Percentiles rank a stretch among this genome's conserved stretches.
Conservation (phyloP, 2,113 vertebrate genomes). For the Scalopus aquaticus region DNA sequence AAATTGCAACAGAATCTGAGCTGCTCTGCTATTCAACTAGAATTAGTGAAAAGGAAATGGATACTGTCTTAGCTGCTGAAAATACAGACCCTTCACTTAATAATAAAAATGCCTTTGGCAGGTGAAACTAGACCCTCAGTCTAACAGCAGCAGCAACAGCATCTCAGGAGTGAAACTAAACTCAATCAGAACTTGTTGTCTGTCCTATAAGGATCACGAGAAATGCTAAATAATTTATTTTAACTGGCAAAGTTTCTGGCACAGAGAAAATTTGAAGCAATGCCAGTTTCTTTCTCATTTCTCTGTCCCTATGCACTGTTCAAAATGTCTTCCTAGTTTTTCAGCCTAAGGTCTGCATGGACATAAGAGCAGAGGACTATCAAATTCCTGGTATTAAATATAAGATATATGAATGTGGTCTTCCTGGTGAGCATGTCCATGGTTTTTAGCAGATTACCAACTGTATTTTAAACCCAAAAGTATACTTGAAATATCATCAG, state of each 20-base stretch:
- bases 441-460: background rate
- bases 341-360: background rate
- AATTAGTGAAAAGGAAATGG: background rate
- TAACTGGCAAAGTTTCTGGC: background rate
- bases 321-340: background rate
- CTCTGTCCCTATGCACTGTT: background rate
- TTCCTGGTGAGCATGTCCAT: background rate
- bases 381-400: background rate
- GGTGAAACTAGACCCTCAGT: background rate
- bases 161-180: background rate
- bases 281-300: background rate
- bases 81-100: background rate
- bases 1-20: slow-evolving; percentile 40
- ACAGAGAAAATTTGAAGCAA: background rate
- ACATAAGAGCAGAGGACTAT: background rate
- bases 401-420: background rate
- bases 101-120: background rate
- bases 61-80: background rate
- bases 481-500: background rate
- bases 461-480: background rate
- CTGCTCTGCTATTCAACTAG: background rate
- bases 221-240: background rate
- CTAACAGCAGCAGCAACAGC: background rate
- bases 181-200: background rate
- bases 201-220: background rate